Percentiles rank a stretch among this genome's conserved stretches.
Evolutionary conservation across 2,797 vertebrate genomes (phyloP).

Genomic region (Gallinago solitaria): DNA sequence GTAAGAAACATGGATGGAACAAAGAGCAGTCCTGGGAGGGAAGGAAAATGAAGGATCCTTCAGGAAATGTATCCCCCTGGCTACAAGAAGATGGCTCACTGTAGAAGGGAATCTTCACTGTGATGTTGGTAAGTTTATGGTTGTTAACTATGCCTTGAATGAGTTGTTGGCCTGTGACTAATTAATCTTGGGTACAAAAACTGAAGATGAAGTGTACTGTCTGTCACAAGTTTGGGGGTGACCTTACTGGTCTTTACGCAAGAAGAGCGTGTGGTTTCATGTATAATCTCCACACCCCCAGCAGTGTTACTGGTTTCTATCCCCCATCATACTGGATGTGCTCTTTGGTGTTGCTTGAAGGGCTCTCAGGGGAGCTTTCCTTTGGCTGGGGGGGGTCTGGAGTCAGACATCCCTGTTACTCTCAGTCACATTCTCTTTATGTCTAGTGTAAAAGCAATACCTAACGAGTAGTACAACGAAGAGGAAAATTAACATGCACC

Average conservation of each 20-base stretch:
- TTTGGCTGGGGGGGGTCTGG: neutral
- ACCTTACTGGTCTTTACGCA: too few relatives aligned
- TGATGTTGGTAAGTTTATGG: neutral
- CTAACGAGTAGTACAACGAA: neutral
- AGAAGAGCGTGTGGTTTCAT: neutral
- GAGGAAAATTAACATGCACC: neutral
- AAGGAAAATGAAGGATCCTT: neutral
- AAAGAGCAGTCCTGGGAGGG: neutral
- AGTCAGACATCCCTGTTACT: accelerated
- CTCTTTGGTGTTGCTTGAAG: neutral
- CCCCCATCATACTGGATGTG: too few relatives aligned
- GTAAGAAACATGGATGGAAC: neutral
- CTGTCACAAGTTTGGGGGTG: neutral
- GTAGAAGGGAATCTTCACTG: accelerated
- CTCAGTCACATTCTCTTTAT: neutral
- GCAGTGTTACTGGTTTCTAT: neutral
- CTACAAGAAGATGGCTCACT: neutral
- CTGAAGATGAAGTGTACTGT: neutral
- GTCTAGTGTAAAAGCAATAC: neutral
- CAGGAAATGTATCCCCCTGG: neutral
- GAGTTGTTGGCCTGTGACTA: neutral
- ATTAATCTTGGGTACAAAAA: neutral
- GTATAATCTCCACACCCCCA: neutral
- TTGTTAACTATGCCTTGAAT: neutral
- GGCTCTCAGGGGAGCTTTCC: neutral